phyloP scores from a whole-genome alignment of 2,113 vertebrate genomes.

The Cnemophilus loriae region DNA sequence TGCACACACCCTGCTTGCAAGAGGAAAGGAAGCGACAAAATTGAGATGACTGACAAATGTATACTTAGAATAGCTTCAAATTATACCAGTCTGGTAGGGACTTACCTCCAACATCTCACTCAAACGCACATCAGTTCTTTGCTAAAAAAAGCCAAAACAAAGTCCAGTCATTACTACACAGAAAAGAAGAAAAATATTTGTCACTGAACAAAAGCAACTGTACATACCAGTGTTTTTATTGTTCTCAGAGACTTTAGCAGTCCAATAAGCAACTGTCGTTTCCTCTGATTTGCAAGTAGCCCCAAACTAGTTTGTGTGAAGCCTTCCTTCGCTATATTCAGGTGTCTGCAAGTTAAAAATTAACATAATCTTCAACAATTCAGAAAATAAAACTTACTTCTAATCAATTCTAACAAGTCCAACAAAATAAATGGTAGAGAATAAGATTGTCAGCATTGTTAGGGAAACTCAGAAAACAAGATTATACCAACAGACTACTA shows the following conservation, averaged over 20 bases:
- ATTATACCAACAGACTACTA: background rate
- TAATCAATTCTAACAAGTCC: background rate
- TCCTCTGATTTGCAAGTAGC: conserved; percentile 93
- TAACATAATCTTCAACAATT: background rate
- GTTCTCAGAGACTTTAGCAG: conserved; percentile 95
- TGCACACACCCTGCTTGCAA: background rate
- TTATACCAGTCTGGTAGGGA: background rate
- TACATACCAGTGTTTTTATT: conserved; percentile 94
- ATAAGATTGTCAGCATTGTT: background rate
- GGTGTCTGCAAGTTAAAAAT: conserved; percentile 76
- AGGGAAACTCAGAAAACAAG: background rate
- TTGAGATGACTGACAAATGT: background rate
- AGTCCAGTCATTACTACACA: background rate
- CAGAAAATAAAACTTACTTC: background rate
- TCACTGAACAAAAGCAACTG: background rate
- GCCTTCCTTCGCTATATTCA: conserved; percentile 89
- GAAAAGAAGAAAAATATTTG: background rate
- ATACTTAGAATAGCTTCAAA: background rate
- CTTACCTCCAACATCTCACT: conserved; percentile 98
- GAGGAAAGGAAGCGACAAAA: background rate
- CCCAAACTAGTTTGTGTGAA: conserved; percentile 96
- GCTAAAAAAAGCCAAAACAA: conserved; percentile 68
- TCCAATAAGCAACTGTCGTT: conserved; percentile 89
- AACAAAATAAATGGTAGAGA: background rate
- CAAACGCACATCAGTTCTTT: conserved; percentile 97